Conservation (phyloP, 2,888 invertebrate species). For the Sialis fuliginosa region DNA sequence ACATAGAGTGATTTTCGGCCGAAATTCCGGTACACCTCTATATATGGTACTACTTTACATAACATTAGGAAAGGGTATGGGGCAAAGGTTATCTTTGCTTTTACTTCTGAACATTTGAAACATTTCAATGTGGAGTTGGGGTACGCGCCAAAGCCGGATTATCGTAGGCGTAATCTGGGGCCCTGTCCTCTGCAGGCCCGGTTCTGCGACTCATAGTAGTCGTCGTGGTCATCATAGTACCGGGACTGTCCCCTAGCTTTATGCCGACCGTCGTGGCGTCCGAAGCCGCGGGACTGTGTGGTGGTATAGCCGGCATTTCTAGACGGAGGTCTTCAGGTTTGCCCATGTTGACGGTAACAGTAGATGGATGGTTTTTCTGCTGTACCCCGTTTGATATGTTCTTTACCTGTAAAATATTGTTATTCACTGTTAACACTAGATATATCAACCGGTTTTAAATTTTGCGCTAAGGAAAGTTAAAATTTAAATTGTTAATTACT, state of each 20-base stretch:
- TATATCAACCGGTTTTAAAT: no score
- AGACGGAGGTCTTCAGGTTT: conserved; percentile 10
- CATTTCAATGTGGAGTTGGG: neutral
- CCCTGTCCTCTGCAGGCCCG: conserved; percentile 54
- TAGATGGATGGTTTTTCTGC: conserved; percentile 3
- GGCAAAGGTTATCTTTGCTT: no score
- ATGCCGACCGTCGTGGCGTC: neutral
- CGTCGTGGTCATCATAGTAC: conserved; percentile 49
- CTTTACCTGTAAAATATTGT: neutral
- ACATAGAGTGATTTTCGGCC: no score
- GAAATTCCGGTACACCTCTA: no score
- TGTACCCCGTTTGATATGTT: conserved; percentile 6
- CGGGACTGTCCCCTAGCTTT: conserved; percentile 18
- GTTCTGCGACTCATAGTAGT: conserved; percentile 36
- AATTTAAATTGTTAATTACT: no score
- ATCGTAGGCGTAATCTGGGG: conserved; percentile 61
- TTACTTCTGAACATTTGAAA: neutral
- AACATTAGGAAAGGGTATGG: no score
- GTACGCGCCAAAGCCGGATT: conserved; percentile 36
- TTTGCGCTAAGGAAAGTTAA: no score
- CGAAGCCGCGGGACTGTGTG: conserved; percentile 13
- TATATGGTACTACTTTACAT: no score
- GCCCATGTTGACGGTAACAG: conserved; percentile 5
- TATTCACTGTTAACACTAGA: no score
- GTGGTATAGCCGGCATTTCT: conserved; percentile 12